Conservation (phyloP, 2,113 vertebrate species). For the Coturnix japonica region DNA sequence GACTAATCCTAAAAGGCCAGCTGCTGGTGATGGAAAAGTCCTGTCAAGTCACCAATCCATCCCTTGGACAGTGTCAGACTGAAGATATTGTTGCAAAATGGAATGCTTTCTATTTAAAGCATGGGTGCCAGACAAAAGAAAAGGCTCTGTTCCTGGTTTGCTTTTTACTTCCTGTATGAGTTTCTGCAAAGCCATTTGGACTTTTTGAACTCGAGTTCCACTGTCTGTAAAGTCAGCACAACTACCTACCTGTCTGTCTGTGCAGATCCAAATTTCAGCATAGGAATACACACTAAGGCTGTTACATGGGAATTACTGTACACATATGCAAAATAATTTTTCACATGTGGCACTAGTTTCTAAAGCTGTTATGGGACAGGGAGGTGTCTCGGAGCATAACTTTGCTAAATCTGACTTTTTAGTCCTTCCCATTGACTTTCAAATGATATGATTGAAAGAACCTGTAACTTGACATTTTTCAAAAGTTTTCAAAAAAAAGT, state of each 20-base stretch:
- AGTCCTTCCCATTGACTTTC: not conserved
- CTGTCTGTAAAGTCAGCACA: not conserved
- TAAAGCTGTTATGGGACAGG: not conserved
- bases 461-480: not conserved
- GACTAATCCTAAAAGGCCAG: not conserved
- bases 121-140: not conserved
- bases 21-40: not conserved
- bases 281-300: not conserved
- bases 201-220: not conserved
- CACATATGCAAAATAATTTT: fast-evolving
- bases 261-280: not conserved
- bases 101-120: not conserved
- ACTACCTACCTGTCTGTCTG: not conserved
- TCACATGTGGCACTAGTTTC: not conserved
- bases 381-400: not conserved
- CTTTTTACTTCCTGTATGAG: not conserved
- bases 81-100: not conserved
- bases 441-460: not conserved
- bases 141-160: not conserved
- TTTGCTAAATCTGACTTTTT: not conserved
- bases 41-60: not conserved
- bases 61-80: not conserved
- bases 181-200: not conserved
- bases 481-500: not conserved
- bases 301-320: not conserved